Base-by-base conservation (phyloP, 1,140 invertebrate genomes). In the Ceratina japonica region DNA sequence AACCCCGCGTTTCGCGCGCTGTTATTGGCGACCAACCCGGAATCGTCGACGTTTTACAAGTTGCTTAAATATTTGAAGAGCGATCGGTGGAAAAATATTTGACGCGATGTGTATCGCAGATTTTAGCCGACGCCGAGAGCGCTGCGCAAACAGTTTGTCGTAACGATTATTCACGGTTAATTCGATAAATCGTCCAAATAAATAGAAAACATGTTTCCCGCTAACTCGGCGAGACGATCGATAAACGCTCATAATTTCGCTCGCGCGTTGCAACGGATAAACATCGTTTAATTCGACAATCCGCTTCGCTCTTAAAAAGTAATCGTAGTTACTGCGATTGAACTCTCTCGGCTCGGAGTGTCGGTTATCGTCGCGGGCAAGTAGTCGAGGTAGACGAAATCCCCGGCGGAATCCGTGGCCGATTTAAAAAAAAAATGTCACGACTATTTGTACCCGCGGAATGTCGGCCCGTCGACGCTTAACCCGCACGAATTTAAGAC, bases 401-500 rank as follows among this genome's bases (percentile, higher is more conserved):
- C 44, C 3, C n/a, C 8, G 20, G 0, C 31, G 31, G 15, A 22
- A 51, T n/a, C 15, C 31, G 7, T 3, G 31, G 18, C 18, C 1
- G 59, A 61, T 24, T n/a, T 8, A 22, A 10, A 7, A 56, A 52
- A 74, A 64, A n/a, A 74, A 63, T 5, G n/a, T 27, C 44, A 37
- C 4, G 2, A 27, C 58, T 70, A 71, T 77, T 71, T 62, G 58
- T n/a, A 61, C 8, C n/a, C 27, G 20, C 24, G 44, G 75, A 62
- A 70, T 52, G 75, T 44, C 10, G 49, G 37, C n/a, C 15, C 51
- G 27, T 44, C 18, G 59, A 52, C 44, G 22, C 31, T 22, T 49
- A n/a, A 31, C 44, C 24, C 37, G 65, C 52, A 22, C 62, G 54
- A 52, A 75, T 69, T 80, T 62, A 80, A 75, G 72, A 68, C 52